Percentiles rank a stretch among this genome's conserved stretches.
Evolutionary conservation across 1,140 invertebrate genomes (phyloP).

Genomic region (Tribolium castaneum): DNA sequence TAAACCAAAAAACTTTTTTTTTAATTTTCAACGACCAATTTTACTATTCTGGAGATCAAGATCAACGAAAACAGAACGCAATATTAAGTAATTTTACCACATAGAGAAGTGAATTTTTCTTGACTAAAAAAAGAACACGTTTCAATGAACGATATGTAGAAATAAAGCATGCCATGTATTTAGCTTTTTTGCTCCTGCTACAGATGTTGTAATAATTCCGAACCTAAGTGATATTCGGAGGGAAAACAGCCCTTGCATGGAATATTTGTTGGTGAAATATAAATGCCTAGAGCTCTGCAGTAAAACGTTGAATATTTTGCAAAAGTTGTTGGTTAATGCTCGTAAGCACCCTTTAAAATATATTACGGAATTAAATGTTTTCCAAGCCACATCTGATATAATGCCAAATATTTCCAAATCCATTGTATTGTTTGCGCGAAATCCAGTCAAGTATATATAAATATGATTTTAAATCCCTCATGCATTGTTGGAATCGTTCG

Average conservation of each 20-base stretch:
- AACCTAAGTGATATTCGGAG: neutral
- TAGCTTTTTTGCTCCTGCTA: too few species aligned
- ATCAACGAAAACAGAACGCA: too few species aligned
- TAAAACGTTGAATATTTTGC: slow-evolving; percentile 27
- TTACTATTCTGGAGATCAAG: too few species aligned
- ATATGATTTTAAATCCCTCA: slow-evolving; percentile 41
- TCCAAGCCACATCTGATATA: slow-evolving; percentile 30
- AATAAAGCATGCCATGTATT: too few species aligned
- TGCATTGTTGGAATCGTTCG: slow-evolving; percentile 39
- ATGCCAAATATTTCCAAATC: slow-evolving; percentile 33
- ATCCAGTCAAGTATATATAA: slow-evolving; percentile 42
- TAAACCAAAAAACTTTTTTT: too few species aligned
- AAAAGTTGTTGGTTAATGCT: slow-evolving; percentile 26
- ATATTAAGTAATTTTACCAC: too few species aligned
- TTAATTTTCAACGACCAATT: too few species aligned
- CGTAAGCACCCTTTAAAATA: slow-evolving; percentile 26
- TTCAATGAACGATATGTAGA: too few species aligned
- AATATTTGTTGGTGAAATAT: slow-evolving; percentile 1
- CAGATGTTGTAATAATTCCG: neutral
- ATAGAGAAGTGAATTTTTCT: too few species aligned
- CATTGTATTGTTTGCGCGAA: slow-evolving; percentile 37
- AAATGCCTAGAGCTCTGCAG: slow-evolving; percentile 14
- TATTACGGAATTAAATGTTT: slow-evolving; percentile 31
- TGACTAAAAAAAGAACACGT: too few species aligned
- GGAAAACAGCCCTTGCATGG: neutral